phyloP scores from a whole-genome alignment of 2,113 vertebrate species.

The Zosterops japonicus region DNA sequence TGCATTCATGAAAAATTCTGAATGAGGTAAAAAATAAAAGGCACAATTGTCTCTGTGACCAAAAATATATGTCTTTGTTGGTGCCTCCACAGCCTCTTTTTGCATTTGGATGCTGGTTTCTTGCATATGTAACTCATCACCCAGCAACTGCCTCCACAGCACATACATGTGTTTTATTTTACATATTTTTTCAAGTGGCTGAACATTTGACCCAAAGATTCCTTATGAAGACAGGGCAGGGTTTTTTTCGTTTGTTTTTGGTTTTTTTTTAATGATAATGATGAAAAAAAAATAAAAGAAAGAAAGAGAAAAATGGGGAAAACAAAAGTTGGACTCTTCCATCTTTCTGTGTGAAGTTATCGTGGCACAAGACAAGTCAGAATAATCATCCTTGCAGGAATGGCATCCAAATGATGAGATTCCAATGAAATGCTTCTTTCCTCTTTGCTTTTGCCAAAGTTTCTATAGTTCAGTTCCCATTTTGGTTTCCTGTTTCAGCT shows the following conservation, averaged over 20 bases:
- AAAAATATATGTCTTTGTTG: neutral
- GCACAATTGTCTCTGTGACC: neutral
- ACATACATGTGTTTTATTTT: neutral
- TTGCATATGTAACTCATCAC: neutral
- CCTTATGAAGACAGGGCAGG: neutral
- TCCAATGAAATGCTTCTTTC: neutral
- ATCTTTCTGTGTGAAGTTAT: neutral
- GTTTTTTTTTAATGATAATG: neutral
- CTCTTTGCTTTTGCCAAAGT: neutral
- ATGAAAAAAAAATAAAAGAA: neutral
- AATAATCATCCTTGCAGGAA: neutral
- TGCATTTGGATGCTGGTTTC: neutral
- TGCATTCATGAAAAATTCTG: neutral
- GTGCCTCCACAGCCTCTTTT: neutral
- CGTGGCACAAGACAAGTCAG: neutral
- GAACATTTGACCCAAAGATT: constrained; percentile 18
- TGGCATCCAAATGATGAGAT: neutral
- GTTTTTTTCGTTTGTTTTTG: neutral
- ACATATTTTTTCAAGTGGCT: neutral
- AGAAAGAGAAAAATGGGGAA: fast-evolving
- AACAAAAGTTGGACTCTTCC: neutral
- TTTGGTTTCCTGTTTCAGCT: neutral
- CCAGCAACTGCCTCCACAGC: neutral
- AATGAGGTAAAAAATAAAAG: neutral
- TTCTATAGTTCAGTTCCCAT: neutral